Evolutionary conservation across 1,140 invertebrate genomes (phyloP).

Genomic region (Aplysia californica): DNA sequence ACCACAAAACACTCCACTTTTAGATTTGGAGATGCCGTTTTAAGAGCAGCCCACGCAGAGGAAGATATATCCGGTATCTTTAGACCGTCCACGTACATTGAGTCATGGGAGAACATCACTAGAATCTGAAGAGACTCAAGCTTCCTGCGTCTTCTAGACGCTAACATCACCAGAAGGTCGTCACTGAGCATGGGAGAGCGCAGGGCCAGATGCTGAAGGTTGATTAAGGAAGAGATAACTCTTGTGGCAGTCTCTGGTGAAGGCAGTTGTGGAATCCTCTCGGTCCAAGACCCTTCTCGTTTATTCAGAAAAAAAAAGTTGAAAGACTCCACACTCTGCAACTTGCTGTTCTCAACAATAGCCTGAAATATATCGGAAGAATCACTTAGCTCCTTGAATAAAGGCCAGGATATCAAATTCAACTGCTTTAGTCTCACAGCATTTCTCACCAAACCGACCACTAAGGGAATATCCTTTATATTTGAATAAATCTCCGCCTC

Average conservation of each 20-base stretch:
- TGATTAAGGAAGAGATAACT: neutral
- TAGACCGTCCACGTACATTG: neutral
- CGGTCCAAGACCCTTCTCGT: neutral
- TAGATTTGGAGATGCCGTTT: neutral
- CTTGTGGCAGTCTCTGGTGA: neutral
- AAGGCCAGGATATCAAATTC: constrained; percentile 17
- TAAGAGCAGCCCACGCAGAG: neutral
- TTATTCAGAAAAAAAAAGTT: constrained; percentile 7
- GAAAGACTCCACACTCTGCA: neutral
- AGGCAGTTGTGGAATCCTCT: neutral
- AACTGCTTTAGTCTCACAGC: constrained; percentile 1
- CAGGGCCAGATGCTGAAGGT: neutral
- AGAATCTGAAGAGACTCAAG: neutral
- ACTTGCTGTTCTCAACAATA: neutral
- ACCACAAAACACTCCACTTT: constrained; percentile 7
- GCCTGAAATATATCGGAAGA: neutral
- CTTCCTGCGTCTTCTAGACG: neutral
- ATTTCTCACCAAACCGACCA: neutral
- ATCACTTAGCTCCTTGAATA: neutral
- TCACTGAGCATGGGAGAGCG: constrained; percentile 22
- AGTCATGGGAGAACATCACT: constrained; percentile 2
- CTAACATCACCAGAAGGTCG: neutral
- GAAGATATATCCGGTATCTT: neutral
- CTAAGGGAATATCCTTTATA: neutral
- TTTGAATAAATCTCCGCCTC: neutral